Evolutionary conservation across 2,888 invertebrate genomes (phyloP).

Genomic region (Lypha dubia): DNA sequence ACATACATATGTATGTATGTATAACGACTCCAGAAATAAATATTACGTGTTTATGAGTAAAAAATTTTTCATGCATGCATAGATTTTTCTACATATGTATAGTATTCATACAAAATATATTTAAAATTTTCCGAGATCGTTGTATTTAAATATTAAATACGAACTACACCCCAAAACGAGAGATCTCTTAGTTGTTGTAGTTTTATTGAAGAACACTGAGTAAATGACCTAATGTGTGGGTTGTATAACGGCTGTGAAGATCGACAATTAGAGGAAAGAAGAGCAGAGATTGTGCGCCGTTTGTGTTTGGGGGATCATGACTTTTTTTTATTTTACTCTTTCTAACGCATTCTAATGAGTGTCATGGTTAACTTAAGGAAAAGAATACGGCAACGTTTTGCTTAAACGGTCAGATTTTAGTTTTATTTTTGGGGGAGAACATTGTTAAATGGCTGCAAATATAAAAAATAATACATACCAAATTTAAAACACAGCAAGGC

Average conservation of each 20-base stretch:
- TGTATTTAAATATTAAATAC: constrained; percentile 42
- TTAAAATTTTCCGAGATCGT: constrained; percentile 61
- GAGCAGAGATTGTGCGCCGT: constrained; percentile 54
- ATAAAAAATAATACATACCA: constrained; percentile 62
- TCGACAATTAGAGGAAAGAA: constrained; percentile 61
- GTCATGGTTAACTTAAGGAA: constrained; percentile 68
- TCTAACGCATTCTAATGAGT: constrained; percentile 64
- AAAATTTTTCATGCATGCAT: constrained; percentile 45
- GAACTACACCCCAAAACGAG: constrained; percentile 69
- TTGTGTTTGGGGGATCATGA: constrained; percentile 48
- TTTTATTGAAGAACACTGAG: constrained; percentile 55
- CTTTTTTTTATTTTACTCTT: constrained; percentile 61
- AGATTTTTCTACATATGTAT: background rate
- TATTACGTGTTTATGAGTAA: constrained; percentile 65
- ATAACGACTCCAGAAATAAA: constrained; percentile 66
- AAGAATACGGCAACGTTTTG: constrained; percentile 69
- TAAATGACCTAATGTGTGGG: constrained; percentile 61
- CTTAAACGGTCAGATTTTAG: constrained; percentile 51
- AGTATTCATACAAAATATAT: constrained; percentile 35
- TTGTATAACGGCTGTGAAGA: constrained; percentile 62
- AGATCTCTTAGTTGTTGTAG: constrained; percentile 34
- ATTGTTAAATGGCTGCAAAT: constrained; percentile 66
- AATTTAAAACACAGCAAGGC: constrained; percentile 63
- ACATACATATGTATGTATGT: too few relatives aligned
- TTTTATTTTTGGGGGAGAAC: constrained; percentile 59